Evolutionary conservation across 92 coral and sea anemone species (phyloP), one percentile per base, ranked within the genome.

Genomic region (Desmophyllum pertusum): DNA sequence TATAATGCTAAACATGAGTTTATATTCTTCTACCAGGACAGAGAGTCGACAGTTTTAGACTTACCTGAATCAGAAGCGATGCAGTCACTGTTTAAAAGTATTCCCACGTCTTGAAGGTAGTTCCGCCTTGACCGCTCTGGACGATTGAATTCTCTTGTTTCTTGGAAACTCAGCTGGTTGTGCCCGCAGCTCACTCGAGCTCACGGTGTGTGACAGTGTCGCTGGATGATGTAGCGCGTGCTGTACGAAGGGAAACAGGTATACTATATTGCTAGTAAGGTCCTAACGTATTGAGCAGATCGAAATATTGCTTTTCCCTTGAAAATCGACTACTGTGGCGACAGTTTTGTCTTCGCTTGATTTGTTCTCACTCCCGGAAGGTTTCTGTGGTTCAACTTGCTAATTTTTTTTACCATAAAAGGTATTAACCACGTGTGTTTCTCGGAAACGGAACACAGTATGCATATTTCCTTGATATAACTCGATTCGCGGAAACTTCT

Each of bases 341-440:
- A 70, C 30, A 70, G 45, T 5, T 40, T 39, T 40, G n/a, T 35
- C 18, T 40, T 70, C 39, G 41, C 15, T 30, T 35, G 30, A 36
- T 31, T 35, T 31, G 11, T 42, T 21, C 35, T 43, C 33, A 31
- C 23, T 19, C 77, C 17, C 29, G 21, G 77, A 46, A 45, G 45
- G 0, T 77, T 77, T 77, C 81, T 19, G 10, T 33, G 81, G 61
- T 39, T 29, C 77, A 25, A 27, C 0, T 14, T 41, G 38, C 23
- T 19, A 10, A 37, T 35, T 13, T 31, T 4, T 37, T n/a, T 77
- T 42, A 66, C 84, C 75, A 67, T 80, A 66, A 67, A 78, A 61
- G 83, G 83, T 33, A 63, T 41, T 29, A 37, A 35, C 50, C 75
- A 46, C 64, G 63, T 23, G 65, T 5, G 6, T 80, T 80, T 80